A percentile compares a stretch with the other conserved stretches of the same genome.
These are phyloP conservation scores for Drosophila borealis DNA, from an alignment of 2,888 invertebrate species.

Conservation along the genomic window DNA sequence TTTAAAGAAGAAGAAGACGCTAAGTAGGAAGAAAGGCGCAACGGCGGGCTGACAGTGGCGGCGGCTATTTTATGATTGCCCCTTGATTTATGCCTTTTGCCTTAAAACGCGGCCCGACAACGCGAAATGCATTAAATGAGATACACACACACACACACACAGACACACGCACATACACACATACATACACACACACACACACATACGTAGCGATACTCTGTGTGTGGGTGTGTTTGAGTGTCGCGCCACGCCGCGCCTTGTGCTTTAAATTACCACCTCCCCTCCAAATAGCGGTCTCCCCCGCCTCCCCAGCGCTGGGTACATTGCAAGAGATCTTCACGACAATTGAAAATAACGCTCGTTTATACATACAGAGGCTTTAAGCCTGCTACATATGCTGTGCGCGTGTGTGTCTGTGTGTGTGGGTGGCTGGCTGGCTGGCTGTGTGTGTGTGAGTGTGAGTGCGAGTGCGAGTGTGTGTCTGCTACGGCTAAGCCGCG, in stretches of 20 bases:
- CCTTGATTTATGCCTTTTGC: conserved; percentile 65
- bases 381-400: conserved; percentile 37
- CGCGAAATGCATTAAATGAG: conserved; percentile 64
- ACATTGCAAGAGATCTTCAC: conserved; percentile 58
- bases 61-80: conserved; percentile 60
- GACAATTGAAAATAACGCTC: conserved; percentile 67
- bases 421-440: conserved; percentile 1
- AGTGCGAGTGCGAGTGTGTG: conserved; percentile 7
- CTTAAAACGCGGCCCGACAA: conserved; percentile 39
- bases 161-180: conserved; percentile 3
- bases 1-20: conserved; percentile 12
- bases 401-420: conserved; percentile 21
- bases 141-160: conserved; percentile 27
- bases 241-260: conserved; percentile 66
- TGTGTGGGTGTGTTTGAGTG: conserved; percentile 48
- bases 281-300: neutral
- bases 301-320: conserved; percentile 4
- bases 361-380: conserved; percentile 31
- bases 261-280: conserved; percentile 51
- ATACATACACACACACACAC: neutral
- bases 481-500: conserved; percentile 31
- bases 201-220: conserved; percentile 7
- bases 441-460: conserved; percentile 15
- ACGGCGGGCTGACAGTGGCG: conserved; percentile 38
- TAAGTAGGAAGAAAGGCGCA: conserved; percentile 14